These are phyloP conservation scores for Tribolium castaneum DNA, from an alignment of 1,140 invertebrate species.

Conservation along the genomic window DNA sequence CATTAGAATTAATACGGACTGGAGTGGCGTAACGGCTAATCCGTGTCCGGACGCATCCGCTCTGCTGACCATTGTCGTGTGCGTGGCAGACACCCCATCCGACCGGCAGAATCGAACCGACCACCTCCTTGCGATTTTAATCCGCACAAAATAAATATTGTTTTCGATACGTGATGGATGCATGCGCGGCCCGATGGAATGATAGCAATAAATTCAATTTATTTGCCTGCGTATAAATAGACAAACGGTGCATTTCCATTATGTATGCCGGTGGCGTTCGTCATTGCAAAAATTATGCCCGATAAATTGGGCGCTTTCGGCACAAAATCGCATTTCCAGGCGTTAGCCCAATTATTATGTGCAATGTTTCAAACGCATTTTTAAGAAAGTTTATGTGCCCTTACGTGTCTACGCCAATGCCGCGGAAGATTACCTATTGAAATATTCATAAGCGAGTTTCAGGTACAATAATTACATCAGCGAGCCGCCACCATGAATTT, in stretches of 20 bases:
- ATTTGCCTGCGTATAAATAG: conserved; percentile 4
- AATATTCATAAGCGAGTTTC: conserved; percentile 33
- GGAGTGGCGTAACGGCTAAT: conserved; percentile 9
- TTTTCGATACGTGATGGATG: not conserved
- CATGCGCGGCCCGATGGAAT: not conserved
- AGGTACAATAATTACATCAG: conserved; percentile 31
- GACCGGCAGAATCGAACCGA: not conserved
- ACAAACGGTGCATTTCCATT: not conserved
- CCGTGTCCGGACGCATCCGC: conserved; percentile 13
- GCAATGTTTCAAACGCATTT: no score
- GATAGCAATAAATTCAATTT: conserved; percentile 16
- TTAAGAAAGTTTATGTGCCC: conserved; percentile 9
- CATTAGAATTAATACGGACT: conserved; percentile 30
- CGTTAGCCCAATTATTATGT: no score
- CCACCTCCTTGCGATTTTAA: not conserved
- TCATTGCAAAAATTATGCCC: conserved; percentile 1
- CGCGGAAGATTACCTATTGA: conserved; percentile 29
- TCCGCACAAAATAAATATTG: not conserved
- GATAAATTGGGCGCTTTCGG: not conserved
- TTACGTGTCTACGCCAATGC: conserved; percentile 5
- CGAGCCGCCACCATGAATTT: conserved; percentile 31
- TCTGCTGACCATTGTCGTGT: not conserved
- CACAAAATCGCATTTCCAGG: no score
- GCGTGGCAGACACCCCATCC: not conserved
- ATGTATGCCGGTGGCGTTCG: not conserved